Base-by-base conservation (phyloP, 1,140 invertebrate species). In the Tenebrio molitor region DNA sequence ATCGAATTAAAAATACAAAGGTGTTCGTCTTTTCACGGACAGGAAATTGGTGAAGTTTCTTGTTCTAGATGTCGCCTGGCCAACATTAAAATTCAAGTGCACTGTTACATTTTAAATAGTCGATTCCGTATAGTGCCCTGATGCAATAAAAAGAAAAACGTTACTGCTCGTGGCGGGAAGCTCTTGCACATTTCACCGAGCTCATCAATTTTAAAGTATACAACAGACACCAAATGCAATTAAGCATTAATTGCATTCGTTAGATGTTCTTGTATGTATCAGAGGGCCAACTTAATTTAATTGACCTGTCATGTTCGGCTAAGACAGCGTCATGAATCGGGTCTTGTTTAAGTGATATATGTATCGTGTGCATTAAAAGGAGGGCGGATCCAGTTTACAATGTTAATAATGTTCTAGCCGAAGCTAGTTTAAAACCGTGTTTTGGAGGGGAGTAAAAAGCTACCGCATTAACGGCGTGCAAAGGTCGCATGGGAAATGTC, bases 371-470 rank as follows among this genome's bases (percentile, higher is more conserved):
- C 50, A 70, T 70, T 53, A 70, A 70, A 70, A 70, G 68, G 68
- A 50, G 58, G 68, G 68, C 33, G 34, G 25, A 39, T 70, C 68
- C 39, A 70, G 33, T 70, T 70, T 70, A 70, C 68, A 70, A 70
- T 62, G 68, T 69, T 69, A 69, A 69, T 69, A 69, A 36, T 53
- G 44, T 34, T 58, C 46, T 70, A 70, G 68, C 23, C 23, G 36
- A 46, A 70, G 68, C 39, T 68, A 68, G 53, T 70, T 58, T 70
- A 62, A 70, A 70, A 58, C 68, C 50, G n/a, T 58, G 46, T 41
- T 34, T 70, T 15, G 39, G 58, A 70, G 33, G 68, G 68, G 53
- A 70, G 68, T 50, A 70, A 70, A 70, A 70, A 70, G 68, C 68
- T 70, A 19, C 53, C 68, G 53, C 53, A 70, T 53, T 58, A 62